These are phyloP conservation scores for Dryoscopus gambensis DNA, from an alignment of 2,113 vertebrate species.

Conservation along the genomic window DNA sequence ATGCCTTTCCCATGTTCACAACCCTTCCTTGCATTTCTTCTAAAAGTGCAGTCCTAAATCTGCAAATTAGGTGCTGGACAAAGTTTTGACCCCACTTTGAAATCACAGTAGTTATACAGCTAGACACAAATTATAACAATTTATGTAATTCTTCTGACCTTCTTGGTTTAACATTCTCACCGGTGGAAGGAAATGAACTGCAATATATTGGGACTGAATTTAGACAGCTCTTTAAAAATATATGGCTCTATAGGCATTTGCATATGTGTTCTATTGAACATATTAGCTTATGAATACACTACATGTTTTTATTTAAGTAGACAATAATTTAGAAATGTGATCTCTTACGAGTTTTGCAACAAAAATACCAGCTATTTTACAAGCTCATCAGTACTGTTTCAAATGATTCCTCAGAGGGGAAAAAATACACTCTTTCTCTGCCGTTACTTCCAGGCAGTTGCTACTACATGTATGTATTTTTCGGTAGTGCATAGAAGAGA, in stretches of 20 bases:
- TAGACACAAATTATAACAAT: not conserved
- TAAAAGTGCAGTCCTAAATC: not conserved
- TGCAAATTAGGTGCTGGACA: not conserved
- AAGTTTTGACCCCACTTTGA: not conserved
- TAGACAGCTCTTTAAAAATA: not conserved
- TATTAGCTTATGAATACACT: not conserved
- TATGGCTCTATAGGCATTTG: not conserved
- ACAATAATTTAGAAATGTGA: conserved; percentile 16
- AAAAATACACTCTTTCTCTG: not conserved
- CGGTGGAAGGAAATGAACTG: not conserved
- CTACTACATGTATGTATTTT: not conserved
- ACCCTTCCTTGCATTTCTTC: not conserved
- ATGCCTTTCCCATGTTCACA: not conserved
- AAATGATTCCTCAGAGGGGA: not conserved
- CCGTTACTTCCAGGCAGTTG: not conserved
- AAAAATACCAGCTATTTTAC: conserved; percentile 24
- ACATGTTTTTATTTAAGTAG: conserved; percentile 12
- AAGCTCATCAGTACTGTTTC: not conserved
- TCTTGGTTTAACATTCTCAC: not conserved
- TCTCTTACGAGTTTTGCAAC: not conserved
- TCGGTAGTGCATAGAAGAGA: not conserved
- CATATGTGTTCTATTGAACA: not conserved
- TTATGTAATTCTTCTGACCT: not conserved
- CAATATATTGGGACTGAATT: not conserved
- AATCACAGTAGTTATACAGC: not conserved